phyloP scores from a whole-genome alignment of 2,797 vertebrate species.

The Buceros bicornis region DNA sequence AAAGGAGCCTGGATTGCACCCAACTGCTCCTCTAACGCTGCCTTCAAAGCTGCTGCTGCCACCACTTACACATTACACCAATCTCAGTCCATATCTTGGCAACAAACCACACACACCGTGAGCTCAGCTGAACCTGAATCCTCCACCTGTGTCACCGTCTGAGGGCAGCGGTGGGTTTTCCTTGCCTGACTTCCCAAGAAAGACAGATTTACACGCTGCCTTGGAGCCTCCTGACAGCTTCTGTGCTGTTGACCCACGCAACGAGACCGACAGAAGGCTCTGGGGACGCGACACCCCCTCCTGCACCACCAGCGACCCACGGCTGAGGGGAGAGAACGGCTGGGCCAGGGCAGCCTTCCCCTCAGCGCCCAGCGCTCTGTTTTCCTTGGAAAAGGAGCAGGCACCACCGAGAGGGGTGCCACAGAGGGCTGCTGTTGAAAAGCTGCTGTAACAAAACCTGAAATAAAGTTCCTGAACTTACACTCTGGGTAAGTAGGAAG shows the following conservation, averaged over 20 bases:
- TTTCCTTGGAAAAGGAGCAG: not conserved
- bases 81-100: not conserved
- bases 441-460: not conserved
- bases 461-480: not conserved
- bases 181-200: not conserved
- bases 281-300: accelerated
- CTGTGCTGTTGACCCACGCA: not conserved
- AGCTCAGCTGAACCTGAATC: not conserved
- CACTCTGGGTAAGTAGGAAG: not conserved
- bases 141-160: not conserved
- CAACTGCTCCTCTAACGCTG: not conserved
- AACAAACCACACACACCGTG: not conserved
- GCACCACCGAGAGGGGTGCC: not conserved
- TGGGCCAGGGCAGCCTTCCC: not conserved
- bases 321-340: not conserved
- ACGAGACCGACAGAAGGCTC: not conserved
- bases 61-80: not conserved
- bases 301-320: not conserved
- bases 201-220: not conserved
- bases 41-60: not conserved
- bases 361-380: not conserved
- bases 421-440: not conserved
- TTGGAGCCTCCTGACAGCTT: not conserved
- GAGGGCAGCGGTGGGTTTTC: not conserved
- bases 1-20: not conserved